A percentile compares a stretch with the other conserved stretches of the same genome.
These are phyloP conservation scores for Syrphus vitripennis DNA, from an alignment of 2,888 invertebrate genomes.

Conservation along the genomic window DNA sequence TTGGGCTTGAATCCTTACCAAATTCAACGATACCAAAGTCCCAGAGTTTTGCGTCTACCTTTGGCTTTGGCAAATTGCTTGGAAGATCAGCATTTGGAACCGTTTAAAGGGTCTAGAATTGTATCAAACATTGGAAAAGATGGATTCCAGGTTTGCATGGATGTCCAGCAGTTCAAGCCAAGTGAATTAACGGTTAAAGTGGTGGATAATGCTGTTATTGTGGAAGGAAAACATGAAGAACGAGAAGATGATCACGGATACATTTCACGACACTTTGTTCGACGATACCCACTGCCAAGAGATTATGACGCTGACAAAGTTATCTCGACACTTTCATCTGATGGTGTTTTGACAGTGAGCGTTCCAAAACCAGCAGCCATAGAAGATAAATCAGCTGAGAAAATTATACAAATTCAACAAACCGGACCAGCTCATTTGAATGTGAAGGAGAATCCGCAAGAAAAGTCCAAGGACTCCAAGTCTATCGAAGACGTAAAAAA, in stretches of 20 bases:
- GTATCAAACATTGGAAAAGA: slow-evolving; percentile 81
- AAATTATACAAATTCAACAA: slow-evolving; percentile 84
- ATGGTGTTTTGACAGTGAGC: slow-evolving; percentile 87
- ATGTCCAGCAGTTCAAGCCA: slow-evolving; percentile 88
- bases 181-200: slow-evolving; percentile 90
- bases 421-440: slow-evolving; percentile 84
- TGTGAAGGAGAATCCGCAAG: slow-evolving; percentile 79
- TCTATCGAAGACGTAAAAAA: background rate
- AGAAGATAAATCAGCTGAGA: slow-evolving; percentile 80
- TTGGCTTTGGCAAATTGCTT: background rate
- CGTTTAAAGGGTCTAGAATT: background rate
- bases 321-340: slow-evolving; percentile 88
- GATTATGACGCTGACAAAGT: slow-evolving; percentile 89
- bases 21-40: background rate
- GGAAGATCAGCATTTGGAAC: background rate
- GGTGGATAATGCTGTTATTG: slow-evolving; percentile 86
- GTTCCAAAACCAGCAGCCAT: slow-evolving; percentile 83
- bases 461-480: background rate
- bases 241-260: slow-evolving; percentile 88
- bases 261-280: slow-evolving; percentile 88
- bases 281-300: slow-evolving; percentile 88
- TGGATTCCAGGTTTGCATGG: slow-evolving; percentile 86
- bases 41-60: background rate
- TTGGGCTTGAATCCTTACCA: slow-evolving; percentile 23
- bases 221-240: slow-evolving; percentile 90